phyloP scores from a whole-genome alignment of 2,888 invertebrate species.

The Choreutis nemorana region DNA sequence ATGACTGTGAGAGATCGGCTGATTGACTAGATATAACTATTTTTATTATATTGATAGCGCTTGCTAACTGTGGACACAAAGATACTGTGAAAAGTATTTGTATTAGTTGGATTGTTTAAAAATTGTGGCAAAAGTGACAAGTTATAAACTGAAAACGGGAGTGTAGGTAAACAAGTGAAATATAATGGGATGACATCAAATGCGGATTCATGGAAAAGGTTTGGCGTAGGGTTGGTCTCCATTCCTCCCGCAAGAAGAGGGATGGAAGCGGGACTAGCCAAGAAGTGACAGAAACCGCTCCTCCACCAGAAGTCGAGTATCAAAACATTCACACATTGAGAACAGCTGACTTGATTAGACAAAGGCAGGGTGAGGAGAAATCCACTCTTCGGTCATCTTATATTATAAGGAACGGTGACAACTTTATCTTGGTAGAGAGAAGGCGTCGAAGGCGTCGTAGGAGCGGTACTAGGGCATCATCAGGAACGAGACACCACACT shows the following conservation, averaged over 20 bases:
- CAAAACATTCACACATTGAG: constrained; percentile 58
- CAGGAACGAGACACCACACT: constrained; percentile 51
- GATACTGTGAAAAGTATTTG: too few species aligned
- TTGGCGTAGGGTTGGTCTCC: constrained; percentile 65
- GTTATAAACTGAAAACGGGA: too few species aligned
- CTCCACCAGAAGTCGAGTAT: constrained; percentile 51
- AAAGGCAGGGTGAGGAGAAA: constrained; percentile 57
- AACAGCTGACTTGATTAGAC: constrained; percentile 62
- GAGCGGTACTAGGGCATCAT: constrained; percentile 56
- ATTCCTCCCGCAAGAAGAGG: constrained; percentile 66
- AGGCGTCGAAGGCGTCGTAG: constrained; percentile 49
- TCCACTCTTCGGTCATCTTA: constrained; percentile 59
- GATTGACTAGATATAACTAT: constrained; percentile 6
- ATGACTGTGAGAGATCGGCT: constrained; percentile 2
- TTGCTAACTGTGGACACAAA: too few species aligned
- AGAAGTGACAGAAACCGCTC: constrained; percentile 44
- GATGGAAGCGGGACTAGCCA: constrained; percentile 60
- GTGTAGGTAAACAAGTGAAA: constrained; percentile 17
- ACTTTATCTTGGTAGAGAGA: constrained; percentile 57
- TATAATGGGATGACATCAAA: constrained; percentile 61
- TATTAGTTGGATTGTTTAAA: too few species aligned
- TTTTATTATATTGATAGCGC: too few species aligned
- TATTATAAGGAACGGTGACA: constrained; percentile 60
- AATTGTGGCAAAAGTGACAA: too few species aligned
- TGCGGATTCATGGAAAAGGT: constrained; percentile 64